Evolutionary conservation across 2,888 invertebrate species (phyloP).

Genomic region (Apodemia zela): DNA sequence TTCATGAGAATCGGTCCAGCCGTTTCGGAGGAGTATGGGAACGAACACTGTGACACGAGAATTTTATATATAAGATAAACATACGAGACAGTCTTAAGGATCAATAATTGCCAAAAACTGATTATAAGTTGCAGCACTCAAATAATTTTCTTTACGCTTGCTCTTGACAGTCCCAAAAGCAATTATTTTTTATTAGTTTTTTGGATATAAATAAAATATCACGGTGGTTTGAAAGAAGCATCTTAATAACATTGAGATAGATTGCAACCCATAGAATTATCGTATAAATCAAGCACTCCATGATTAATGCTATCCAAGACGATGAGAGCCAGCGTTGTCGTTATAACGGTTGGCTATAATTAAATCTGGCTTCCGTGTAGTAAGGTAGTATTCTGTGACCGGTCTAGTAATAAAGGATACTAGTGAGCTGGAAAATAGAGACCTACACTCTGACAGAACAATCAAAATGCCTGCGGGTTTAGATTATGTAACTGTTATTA

Average conservation of each 20-base stretch:
- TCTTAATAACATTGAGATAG: constrained; percentile 58
- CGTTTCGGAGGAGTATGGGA: no score
- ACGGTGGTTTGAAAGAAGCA: constrained; percentile 41
- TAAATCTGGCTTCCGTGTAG: constrained; percentile 72
- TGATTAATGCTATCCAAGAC: constrained; percentile 66
- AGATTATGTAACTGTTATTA: constrained; percentile 5
- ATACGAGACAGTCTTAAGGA: no score
- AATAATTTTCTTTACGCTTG: neutral
- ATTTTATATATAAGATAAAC: no score
- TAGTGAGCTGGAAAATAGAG: constrained; percentile 26
- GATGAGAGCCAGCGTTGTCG: constrained; percentile 55
- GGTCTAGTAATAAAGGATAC: constrained; percentile 26
- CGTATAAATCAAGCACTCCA: constrained; percentile 69
- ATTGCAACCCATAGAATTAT: constrained; percentile 62
- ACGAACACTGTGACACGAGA: no score
- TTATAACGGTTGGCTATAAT: constrained; percentile 74
- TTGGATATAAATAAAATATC: constrained; percentile 1
- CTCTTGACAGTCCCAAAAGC: neutral
- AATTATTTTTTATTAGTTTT: neutral
- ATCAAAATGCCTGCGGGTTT: neutral
- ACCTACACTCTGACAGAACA: constrained; percentile 14
- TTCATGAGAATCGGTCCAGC: no score
- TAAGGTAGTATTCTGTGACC: constrained; percentile 35
- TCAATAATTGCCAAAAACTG: no score
- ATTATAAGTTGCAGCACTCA: no score